Percentiles rank a stretch among this genome's conserved stretches.
These are phyloP conservation scores for Dryomyza anilis DNA, from an alignment of 2,888 invertebrate genomes.

Conservation along the genomic window DNA sequence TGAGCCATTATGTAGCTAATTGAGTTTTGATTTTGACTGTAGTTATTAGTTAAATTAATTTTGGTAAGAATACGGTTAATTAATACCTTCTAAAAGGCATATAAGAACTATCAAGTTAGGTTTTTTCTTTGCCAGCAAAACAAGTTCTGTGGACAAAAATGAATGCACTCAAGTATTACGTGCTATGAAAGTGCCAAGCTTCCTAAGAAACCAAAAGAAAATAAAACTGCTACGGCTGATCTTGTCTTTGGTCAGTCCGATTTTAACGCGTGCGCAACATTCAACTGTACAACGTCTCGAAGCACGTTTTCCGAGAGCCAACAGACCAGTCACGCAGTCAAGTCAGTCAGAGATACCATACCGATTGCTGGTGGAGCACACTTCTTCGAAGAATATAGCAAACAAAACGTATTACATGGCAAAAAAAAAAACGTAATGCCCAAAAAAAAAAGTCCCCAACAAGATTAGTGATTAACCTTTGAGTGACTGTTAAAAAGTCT, in stretches of 20 bases:
- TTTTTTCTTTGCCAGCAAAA: neutral
- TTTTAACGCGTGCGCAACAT: neutral
- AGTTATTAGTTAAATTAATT: neutral
- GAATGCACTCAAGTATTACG: neutral
- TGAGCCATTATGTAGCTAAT: too few species aligned
- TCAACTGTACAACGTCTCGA: constrained; percentile 13
- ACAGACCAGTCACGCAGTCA: neutral
- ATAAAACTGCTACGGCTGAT: neutral
- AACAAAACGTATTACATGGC: too few species aligned
- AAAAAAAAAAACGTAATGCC: neutral
- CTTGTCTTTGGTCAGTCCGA: constrained; percentile 23
- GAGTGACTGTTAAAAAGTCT: too few species aligned
- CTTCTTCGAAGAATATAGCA: neutral
- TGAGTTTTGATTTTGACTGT: too few species aligned
- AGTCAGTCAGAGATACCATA: too few species aligned
- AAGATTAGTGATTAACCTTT: too few species aligned
- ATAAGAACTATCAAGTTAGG: neutral
- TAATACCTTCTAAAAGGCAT: too few species aligned
- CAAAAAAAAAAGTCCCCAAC: neutral
- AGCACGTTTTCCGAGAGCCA: neutral
- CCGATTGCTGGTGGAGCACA: neutral
- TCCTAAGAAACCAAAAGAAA: neutral
- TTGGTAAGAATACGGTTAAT: neutral
- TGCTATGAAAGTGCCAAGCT: neutral
- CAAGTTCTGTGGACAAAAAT: neutral